These are phyloP conservation scores for Styela clava DNA, from an alignment of 23 tunicate species.

Conservation along the genomic window DNA sequence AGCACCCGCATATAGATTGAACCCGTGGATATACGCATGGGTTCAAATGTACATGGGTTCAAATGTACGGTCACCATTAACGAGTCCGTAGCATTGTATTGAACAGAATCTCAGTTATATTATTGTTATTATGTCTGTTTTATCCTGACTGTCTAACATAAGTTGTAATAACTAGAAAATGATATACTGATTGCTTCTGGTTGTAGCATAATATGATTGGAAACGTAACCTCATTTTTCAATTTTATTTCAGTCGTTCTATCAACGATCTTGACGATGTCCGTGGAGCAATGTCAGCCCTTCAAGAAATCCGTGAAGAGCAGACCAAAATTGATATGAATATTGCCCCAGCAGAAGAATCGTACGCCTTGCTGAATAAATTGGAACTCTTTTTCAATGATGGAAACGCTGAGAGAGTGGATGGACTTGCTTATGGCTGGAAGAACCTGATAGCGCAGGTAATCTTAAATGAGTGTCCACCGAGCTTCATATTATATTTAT, in stretches of 20 bases:
- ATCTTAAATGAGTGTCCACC: not conserved
- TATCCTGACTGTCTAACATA: no score
- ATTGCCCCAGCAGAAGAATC: conserved; percentile 92
- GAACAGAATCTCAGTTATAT: no score
- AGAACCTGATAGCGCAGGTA: conserved; percentile 68
- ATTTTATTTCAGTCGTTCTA: conserved; percentile 55
- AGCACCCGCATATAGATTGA: no score
- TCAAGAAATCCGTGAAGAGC: conserved; percentile 74
- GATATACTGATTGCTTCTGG: no score
- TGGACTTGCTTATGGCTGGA: conserved; percentile 94
- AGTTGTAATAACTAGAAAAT: no score
- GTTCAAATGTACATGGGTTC: no score
- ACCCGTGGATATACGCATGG: no score
- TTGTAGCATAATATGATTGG: no score
- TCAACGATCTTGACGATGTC: conserved; percentile 95
- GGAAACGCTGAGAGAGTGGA: conserved; percentile 94
- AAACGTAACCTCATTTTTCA: no score
- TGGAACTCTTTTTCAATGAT: conserved; percentile 80
- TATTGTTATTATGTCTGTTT: no score
- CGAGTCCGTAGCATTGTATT: no score
- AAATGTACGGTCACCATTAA: no score
- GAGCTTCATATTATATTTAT: not conserved
- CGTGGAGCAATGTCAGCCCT: conserved; percentile 92
- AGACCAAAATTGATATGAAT: conserved; percentile 86
- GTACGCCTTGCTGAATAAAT: conserved; percentile 76